Base-by-base conservation (phyloP, 1,140 invertebrate species). In the Drosophila sechellia region DNA sequence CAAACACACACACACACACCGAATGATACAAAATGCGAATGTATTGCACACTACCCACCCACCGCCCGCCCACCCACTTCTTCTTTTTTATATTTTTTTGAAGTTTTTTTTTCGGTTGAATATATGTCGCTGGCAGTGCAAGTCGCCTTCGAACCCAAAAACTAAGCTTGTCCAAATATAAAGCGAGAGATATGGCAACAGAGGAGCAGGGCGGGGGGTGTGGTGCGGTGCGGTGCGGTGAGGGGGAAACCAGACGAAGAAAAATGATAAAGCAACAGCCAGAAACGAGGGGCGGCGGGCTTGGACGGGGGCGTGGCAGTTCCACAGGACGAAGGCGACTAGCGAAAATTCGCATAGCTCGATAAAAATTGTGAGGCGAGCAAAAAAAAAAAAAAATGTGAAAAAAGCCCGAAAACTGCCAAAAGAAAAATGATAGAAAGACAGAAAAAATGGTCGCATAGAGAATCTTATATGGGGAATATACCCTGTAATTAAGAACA, bases 211-310 rank as follows among this genome's bases (percentile, higher is more conserved):
- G 39, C 12, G 12, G n/a, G 1, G 1, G 37, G 8, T 0, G 15
- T 0, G 27, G 4, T 0, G 49, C 17, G 0, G 8, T 2, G 25
- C 3, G 17, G 13, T 1, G 52, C 2, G 17, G 17, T 0, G 40
- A 0, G 6, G 13, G 22, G 17, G 31, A 53, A 72, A 60, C 49
- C 57, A 61, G 68, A 74, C 71, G 68, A 74, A 72, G 71, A 74
- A 74, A 74, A 74, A 74, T 74, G 71, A 74, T 74, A 74, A 72
- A 74, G 66, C 70, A 71, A 73, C 55, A 64, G 59, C 60, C 64
- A 65, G 59, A 37, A 68, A 35, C 4, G 31, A 5, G 45, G 43
- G 17, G 5, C 15, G 20, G 10, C 8, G 25, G 0, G 10, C 11
- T 31, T 22, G 48, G 37, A 39, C 37, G 43, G 5, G 15, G 13